Base-by-base conservation (phyloP, 2,888 invertebrate genomes). In the Cheilosia vulpina region DNA sequence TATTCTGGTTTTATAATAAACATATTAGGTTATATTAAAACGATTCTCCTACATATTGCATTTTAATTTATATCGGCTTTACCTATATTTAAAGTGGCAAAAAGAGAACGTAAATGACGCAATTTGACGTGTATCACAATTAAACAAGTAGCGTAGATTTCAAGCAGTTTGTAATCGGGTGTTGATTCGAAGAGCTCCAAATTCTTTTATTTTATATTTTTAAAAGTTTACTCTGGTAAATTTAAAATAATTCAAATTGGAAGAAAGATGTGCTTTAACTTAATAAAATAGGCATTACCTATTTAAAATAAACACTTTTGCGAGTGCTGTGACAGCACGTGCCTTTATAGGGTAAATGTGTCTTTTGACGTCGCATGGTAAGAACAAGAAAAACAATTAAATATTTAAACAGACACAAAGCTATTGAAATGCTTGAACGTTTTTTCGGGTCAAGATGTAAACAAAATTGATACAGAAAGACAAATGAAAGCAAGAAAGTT, bases 111-210 rank as follows among this genome's bases (percentile, higher is more conserved):
- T 38, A 57, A 55, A 62, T 79, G 78, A 79, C 78, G 78, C 72
- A 72, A 79, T 79, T 79, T 79, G 71, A 72, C 71, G 71, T 79
- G 45, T 72, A 72, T 72, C 78, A 72, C 65, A 71, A 78, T 65
- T 78, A 65, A 71, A 71, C 57, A 71, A 55, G 62, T 69, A 43
- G 63, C 27, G 27, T 79, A 9, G 60, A 60, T 77, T 69, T 53
- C 24, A 13, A 60, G 9, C 31, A 62, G 66, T 34, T 76, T 9
- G 21, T 41, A 58, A 31, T 60, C 17, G 43, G 43, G 24, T 19
- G 62, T 41, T 27, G 31, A 53, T 62, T 73, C 13, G 13, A 45
- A 45, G 52, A 47, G 2, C 15, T 47, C 55, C 13, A 47, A 41
- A 62, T 47, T 69, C 1, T 34, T 57, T 57, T 60, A 2, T 41